phyloP scores from a whole-genome alignment of 1,140 invertebrate species.

The Hesperophylax magnus region DNA sequence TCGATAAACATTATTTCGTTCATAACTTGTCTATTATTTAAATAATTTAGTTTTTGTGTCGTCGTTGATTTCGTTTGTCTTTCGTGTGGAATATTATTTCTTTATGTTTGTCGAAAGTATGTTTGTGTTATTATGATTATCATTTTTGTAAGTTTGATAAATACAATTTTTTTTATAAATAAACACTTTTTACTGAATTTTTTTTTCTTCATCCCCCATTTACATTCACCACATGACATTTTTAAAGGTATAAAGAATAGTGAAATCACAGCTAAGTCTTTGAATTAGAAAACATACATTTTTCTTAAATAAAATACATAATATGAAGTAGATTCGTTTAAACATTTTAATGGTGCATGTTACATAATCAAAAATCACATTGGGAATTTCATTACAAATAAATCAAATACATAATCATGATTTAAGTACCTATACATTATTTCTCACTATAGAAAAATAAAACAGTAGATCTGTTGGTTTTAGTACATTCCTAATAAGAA shows the following conservation, averaged over 20 bases:
- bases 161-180: slow-evolving; percentile 35
- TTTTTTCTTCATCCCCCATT: slow-evolving; percentile 46
- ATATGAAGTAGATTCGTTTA: neutral
- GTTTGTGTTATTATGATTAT: slow-evolving; percentile 45
- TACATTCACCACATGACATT: slow-evolving; percentile 22
- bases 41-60: slow-evolving; percentile 22
- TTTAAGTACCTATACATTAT: neutral
- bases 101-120: slow-evolving; percentile 49
- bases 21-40: slow-evolving; percentile 15
- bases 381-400: neutral
- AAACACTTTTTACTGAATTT: slow-evolving; percentile 40
- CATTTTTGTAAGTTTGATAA: slow-evolving; percentile 42
- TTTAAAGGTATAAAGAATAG: slow-evolving; percentile 36
- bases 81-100: slow-evolving; percentile 43
- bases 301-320: neutral
- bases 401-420: neutral
- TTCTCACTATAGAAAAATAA: slow-evolving; percentile 7
- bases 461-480: slow-evolving; percentile 8
- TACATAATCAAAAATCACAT: neutral
- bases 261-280: slow-evolving; percentile 21
- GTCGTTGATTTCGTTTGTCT: neutral
- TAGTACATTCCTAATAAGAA: neutral
- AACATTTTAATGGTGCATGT: neutral
- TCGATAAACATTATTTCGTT: slow-evolving; percentile 14
- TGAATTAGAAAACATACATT: neutral